phyloP scores from a whole-genome alignment of 2,797 vertebrate species.

The Mus spretus region DNA sequence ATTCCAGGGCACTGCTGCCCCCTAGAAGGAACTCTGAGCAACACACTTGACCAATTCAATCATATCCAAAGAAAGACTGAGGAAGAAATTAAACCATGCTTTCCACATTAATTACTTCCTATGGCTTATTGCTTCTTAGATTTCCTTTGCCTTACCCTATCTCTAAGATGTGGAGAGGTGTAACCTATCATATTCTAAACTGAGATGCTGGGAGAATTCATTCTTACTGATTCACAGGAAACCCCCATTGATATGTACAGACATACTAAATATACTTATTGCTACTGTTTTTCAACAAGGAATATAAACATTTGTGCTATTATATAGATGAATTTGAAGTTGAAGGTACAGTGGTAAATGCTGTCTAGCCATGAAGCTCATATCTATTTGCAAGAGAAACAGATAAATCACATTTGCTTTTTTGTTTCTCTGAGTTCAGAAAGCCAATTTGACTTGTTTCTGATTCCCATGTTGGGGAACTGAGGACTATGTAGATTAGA shows the following conservation, averaged over 20 bases:
- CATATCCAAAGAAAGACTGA: background rate
- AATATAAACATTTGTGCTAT: background rate
- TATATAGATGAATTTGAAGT: background rate
- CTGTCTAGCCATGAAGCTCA: background rate
- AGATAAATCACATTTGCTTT: background rate
- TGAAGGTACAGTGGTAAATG: background rate
- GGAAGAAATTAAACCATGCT: background rate
- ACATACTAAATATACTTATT: background rate
- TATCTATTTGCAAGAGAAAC: background rate
- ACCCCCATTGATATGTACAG: background rate
- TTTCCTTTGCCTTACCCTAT: background rate
- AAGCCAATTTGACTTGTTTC: background rate
- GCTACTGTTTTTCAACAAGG: background rate
- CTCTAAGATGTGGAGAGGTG: background rate
- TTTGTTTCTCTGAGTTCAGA: background rate
- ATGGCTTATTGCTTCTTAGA: rapidly evolving
- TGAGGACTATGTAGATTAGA: background rate
- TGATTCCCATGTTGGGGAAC: background rate
- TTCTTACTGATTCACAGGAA: background rate
- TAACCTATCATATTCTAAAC: background rate
- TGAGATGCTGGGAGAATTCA: background rate
- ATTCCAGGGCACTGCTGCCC: conserved; percentile 70
- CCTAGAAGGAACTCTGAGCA: conserved; percentile 66
- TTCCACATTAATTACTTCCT: background rate
- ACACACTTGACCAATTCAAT: background rate